Evolutionary conservation across 2,797 vertebrate genomes (phyloP).

Genomic region (Syngnathus rostellatus): DNA sequence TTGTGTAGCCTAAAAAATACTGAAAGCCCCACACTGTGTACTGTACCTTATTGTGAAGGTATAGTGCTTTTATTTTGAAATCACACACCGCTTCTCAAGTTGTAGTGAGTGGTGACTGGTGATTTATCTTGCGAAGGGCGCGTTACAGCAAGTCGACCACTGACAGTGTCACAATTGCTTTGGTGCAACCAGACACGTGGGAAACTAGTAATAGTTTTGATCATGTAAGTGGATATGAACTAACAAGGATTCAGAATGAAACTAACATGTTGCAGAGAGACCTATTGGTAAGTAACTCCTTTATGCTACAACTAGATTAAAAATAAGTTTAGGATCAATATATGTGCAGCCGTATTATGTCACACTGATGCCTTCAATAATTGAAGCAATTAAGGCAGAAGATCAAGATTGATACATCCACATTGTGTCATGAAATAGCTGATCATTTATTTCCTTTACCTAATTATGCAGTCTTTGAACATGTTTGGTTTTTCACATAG

Average conservation of each 20-base stretch:
- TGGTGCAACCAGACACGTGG: not conserved
- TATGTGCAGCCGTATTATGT: not conserved
- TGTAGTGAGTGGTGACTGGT: not conserved
- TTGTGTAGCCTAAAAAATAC: not conserved
- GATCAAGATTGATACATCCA: not conserved
- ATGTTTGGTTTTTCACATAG: not conserved
- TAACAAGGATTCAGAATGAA: not conserved
- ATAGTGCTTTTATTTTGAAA: not conserved
- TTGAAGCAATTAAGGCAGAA: not conserved
- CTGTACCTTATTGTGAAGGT: not conserved
- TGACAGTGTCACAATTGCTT: not conserved
- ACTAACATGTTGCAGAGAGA: not conserved
- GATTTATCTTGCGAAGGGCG: not conserved
- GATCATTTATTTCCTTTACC: no score
- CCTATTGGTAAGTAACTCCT: slow-evolving; percentile 1
- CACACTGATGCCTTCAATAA: not conserved
- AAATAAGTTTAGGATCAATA: not conserved
- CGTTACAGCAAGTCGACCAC: not conserved
- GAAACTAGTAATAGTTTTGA: not conserved
- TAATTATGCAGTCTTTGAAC: not conserved
- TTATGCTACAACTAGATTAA: not conserved
- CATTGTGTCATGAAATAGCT: not conserved
- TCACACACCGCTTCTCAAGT: not conserved
- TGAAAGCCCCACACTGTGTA: not conserved
- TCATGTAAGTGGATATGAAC: not conserved